A percentile compares a stretch with the other conserved stretches of the same genome.
phyloP scores from a whole-genome alignment of 1,140 invertebrate genomes.

The Drosophila bifasciata region DNA sequence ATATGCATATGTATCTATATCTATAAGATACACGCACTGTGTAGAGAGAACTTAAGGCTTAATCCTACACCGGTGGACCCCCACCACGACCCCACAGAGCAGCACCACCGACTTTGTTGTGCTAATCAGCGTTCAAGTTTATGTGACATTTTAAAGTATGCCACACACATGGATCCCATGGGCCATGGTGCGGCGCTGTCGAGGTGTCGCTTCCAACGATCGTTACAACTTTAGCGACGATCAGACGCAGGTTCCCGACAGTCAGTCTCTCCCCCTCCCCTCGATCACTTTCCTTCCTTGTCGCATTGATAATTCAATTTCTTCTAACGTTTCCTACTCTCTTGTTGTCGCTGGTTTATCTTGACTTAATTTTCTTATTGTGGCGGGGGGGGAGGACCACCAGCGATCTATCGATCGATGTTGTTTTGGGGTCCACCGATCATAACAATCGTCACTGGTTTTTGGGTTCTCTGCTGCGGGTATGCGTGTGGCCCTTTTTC shows the following conservation, averaged over 20 bases:
- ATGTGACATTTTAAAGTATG: conserved; percentile 81
- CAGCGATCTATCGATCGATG: conserved; percentile 40
- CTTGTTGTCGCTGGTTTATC: conserved; percentile 42
- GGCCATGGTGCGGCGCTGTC: conserved; percentile 63
- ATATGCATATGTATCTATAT: conserved; percentile 35
- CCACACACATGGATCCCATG: conserved; percentile 58
- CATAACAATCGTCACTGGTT: conserved; percentile 72
- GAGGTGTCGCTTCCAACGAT: conserved; percentile 71
- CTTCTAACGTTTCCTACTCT: conserved; percentile 38
- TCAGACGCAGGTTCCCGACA: no score
- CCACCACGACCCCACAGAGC: no score
- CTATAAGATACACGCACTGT: background rate
- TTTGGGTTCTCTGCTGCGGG: conserved; percentile 50
- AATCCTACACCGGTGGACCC: conserved; percentile 49
- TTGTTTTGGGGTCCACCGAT: conserved; percentile 43
- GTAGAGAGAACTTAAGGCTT: conserved; percentile 42
- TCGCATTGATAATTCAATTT: conserved; percentile 78
- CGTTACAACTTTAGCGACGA: conserved; percentile 49
- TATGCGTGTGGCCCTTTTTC: conserved; percentile 70
- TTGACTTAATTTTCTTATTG: conserved; percentile 67
- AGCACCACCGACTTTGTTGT: conserved; percentile 75
- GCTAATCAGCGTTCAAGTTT: conserved; percentile 82
- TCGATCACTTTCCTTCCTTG: conserved; percentile 47
- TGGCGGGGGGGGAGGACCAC: conserved; percentile 45
- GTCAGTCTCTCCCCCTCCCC: no score